A percentile compares a stretch with the other conserved stretches of the same genome.
Conservation (phyloP, 2,888 invertebrate genomes). For the Tenthredo livida region DNA sequence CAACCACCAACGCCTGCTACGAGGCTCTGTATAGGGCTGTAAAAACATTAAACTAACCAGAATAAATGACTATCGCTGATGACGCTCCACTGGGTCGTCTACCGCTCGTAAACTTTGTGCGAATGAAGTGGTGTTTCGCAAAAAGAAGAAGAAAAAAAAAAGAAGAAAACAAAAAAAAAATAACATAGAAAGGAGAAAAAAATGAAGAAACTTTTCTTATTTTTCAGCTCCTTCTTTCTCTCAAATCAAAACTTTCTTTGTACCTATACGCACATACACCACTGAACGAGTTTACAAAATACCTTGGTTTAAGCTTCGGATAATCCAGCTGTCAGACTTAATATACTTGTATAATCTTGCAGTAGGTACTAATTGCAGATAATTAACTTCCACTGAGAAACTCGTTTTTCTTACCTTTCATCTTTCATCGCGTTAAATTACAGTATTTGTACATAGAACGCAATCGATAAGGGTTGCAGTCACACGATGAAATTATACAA, state of each 20-base stretch:
- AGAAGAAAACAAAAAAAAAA: background rate
- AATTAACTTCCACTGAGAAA: background rate
- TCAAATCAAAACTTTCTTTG: slow-evolving; percentile 9
- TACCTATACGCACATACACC: background rate
- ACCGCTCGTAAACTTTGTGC: slow-evolving; percentile 43
- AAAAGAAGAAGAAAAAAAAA: background rate
- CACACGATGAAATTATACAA: background rate
- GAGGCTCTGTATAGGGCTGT: slow-evolving; percentile 44
- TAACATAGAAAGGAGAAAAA: background rate
- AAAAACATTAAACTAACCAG: slow-evolving; percentile 57
- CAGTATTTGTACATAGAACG: background rate
- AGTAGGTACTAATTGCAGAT: background rate
- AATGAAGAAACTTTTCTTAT: slow-evolving; percentile 16
- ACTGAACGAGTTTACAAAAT: background rate
- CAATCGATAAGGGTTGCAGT: background rate
- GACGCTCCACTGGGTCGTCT: slow-evolving; percentile 47
- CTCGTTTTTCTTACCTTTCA: background rate
- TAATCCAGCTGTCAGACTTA: background rate
- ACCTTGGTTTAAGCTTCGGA: background rate
- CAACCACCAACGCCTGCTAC: background rate
- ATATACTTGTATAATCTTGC: background rate
- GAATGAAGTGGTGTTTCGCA: slow-evolving; percentile 40
- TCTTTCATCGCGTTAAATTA: background rate
- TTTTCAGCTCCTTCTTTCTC: background rate
- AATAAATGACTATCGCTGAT: slow-evolving; percentile 55